Evolutionary conservation across 2,797 vertebrate species (phyloP).

Genomic region (Hephaestus fuliginosus): DNA sequence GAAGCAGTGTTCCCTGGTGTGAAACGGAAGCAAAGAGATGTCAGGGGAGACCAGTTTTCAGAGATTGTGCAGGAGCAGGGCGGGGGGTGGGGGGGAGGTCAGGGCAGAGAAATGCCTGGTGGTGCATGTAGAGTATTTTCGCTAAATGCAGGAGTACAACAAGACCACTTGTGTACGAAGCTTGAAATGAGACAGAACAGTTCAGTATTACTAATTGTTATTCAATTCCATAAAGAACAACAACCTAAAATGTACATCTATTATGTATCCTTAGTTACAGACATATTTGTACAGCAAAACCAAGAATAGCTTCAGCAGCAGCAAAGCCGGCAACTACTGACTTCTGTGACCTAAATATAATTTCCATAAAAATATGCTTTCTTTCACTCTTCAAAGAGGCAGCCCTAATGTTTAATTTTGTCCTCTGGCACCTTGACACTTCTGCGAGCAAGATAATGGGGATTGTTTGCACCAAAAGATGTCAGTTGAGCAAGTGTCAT

Average conservation of each 20-base stretch:
- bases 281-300: conserved; percentile 13
- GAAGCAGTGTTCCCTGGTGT: conserved; percentile 24
- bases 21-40: conserved; percentile 22
- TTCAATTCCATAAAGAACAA: conserved; percentile 28
- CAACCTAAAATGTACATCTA: conserved; percentile 7
- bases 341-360: conserved; percentile 18
- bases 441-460: conserved; percentile 39
- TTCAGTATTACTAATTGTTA: conserved; percentile 5
- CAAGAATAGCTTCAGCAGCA: background rate
- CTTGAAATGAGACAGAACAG: conserved; percentile 23
- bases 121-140: conserved; percentile 22
- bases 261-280: background rate
- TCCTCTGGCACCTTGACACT: conserved; percentile 32
- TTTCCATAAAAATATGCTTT: conserved; percentile 29
- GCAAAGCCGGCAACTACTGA: background rate
- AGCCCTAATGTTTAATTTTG: conserved; percentile 41
- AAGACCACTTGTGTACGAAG: conserved; percentile 19
- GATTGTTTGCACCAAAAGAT: conserved; percentile 54
- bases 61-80: background rate
- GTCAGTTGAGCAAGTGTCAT: conserved; percentile 46
- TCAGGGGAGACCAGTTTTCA: background rate
- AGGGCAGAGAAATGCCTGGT: conserved; percentile 12
- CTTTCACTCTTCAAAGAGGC: conserved; percentile 30
- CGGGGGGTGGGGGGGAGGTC: background rate
- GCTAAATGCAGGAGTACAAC: conserved; percentile 31